phyloP scores from a whole-genome alignment of 2,888 invertebrate species.

The Chironomus riparius region DNA sequence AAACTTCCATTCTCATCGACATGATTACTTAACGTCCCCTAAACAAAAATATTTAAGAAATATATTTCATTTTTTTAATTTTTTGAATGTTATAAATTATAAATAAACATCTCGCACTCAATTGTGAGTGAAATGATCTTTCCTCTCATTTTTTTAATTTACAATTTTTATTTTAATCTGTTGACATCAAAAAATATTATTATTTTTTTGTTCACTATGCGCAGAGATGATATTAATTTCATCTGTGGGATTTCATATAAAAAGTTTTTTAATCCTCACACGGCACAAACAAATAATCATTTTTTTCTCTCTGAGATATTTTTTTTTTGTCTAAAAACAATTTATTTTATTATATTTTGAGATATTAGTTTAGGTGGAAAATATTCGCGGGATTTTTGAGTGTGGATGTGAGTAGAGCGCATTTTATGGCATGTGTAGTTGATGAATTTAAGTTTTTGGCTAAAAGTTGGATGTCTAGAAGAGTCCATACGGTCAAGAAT shows the following conservation, averaged over 20 bases:
- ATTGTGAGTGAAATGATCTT: not conserved
- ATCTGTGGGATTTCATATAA: not conserved
- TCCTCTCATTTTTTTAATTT: not conserved
- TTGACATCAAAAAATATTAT: not conserved
- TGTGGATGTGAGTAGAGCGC: too few relatives aligned
- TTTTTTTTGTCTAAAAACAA: too few relatives aligned
- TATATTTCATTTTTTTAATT: not conserved
- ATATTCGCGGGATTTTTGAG: too few relatives aligned
- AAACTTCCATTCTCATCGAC: not conserved
- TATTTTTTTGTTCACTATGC: not conserved
- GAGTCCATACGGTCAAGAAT: too few relatives aligned
- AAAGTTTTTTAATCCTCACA: not conserved
- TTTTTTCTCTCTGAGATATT: not conserved
- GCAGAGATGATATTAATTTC: not conserved
- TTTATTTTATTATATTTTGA: too few relatives aligned
- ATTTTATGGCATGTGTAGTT: too few relatives aligned
- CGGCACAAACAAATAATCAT: slow-evolving; percentile 6
- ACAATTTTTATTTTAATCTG: not conserved
- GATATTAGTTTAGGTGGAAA: too few relatives aligned
- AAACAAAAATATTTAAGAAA: not conserved
- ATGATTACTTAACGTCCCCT: too few relatives aligned
- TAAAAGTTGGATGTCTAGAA: too few relatives aligned
- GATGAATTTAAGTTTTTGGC: too few relatives aligned
- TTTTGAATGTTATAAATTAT: not conserved
- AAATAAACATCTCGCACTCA: too few relatives aligned